Conservation (phyloP, 2,888 invertebrate genomes). For the Yponomeuta cagnagella region DNA sequence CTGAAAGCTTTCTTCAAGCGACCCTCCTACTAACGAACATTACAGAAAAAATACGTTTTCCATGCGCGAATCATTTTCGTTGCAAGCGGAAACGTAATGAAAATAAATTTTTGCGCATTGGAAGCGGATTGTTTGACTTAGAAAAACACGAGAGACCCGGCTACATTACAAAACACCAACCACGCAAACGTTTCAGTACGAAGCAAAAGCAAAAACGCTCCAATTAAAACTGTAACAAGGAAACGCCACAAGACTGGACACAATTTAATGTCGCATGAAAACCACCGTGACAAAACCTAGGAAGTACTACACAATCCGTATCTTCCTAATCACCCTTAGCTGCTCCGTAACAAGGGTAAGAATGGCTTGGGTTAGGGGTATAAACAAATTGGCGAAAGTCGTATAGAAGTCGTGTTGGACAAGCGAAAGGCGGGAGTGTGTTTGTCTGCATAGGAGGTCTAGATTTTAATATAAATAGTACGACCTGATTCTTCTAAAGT, state of each 20-base stretch:
- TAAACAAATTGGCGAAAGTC: not conserved
- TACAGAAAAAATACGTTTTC: no score
- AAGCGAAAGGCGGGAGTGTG: constrained; percentile 18
- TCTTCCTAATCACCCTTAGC: not conserved
- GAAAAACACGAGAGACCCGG: no score
- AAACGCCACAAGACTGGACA: constrained; percentile 6
- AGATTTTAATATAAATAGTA: constrained; percentile 1
- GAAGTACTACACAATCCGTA: not conserved
- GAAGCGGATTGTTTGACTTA: no score
- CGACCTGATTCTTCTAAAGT: not conserved
- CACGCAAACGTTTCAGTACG: no score
- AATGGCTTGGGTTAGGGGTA: constrained; percentile 3
- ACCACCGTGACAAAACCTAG: constrained; percentile 6
- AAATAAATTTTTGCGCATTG: no score
- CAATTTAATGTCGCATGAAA: constrained; percentile 6
- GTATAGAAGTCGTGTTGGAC: constrained; percentile 9
- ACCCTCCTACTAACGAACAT: no score
- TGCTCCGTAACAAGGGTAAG: not conserved
- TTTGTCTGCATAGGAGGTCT: constrained; percentile 16
- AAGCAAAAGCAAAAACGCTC: not conserved
- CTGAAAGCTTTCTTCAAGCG: no score
- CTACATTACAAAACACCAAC: no score
- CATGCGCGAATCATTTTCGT: no score
- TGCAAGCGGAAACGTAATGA: no score
- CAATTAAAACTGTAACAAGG: constrained; percentile 3